phyloP scores from a whole-genome alignment of 2,888 invertebrate species.

The Tyria jacobaeae region DNA sequence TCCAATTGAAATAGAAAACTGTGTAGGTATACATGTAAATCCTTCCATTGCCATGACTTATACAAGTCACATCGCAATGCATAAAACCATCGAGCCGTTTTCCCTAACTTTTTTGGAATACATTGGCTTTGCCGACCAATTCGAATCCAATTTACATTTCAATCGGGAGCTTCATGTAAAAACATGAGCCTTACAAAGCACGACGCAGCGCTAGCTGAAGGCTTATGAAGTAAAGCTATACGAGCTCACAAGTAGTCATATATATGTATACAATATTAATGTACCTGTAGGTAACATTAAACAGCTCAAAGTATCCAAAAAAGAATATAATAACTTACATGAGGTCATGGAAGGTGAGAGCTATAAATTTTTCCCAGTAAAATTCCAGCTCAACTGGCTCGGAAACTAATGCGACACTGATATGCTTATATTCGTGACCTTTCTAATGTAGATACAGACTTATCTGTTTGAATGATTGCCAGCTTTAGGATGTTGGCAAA shows the following conservation, averaged over 20 bases:
- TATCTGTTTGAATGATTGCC: conserved; percentile 43
- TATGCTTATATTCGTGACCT: conserved; percentile 9
- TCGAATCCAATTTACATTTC: conserved; percentile 81
- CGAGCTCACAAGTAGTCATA: conserved; percentile 55
- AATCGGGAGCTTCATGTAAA: conserved; percentile 79
- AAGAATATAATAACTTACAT: conserved; percentile 58
- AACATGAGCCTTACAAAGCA: conserved; percentile 73
- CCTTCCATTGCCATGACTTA: conserved; percentile 58
- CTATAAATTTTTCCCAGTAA: conserved; percentile 62
- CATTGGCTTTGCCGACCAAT: conserved; percentile 77
- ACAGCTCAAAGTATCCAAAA: conserved; percentile 49
- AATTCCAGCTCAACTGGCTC: conserved; percentile 51
- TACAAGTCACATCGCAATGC: conserved; percentile 62
- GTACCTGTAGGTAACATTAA: conserved; percentile 27
- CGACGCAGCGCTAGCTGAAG: conserved; percentile 54
- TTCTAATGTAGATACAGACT: conserved; percentile 12
- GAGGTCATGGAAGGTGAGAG: conserved; percentile 53
- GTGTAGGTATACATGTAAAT: conserved; percentile 18
- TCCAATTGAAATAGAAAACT: too few relatives aligned
- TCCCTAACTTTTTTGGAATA: conserved; percentile 65
- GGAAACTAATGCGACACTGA: conserved; percentile 48
- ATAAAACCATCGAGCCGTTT: conserved; percentile 62
- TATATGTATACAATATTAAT: conserved; percentile 37
- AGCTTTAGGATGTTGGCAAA: conserved; percentile 22
- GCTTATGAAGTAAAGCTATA: conserved; percentile 75